Evolutionary conservation across 2,797 vertebrate species (phyloP), one percentile per base, ranked within the genome.

Genomic region (Neostethus bicornis): DNA sequence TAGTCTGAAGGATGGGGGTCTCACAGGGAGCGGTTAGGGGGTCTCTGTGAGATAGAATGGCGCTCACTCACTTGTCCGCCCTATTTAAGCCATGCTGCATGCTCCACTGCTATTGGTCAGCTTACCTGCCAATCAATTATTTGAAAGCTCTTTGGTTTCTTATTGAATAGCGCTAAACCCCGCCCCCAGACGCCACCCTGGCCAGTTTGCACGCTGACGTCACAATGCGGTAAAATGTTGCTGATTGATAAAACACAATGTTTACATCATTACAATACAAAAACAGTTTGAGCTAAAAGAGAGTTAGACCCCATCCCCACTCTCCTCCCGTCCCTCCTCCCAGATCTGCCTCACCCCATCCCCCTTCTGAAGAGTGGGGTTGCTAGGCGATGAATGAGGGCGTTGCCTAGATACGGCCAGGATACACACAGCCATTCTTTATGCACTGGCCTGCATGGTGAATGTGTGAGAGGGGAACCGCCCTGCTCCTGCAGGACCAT

Each of bases 1-100:
- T n/a, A n/a, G n/a, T n/a, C n/a, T n/a, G n/a, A n/a, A n/a, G 46
- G 42, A 13, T 16, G 25, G 23, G 48, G 39, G 52, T 89, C 90
- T 91, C 87, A 90, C 91, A 85, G 50, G 51, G 67, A 89, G 92
- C 90, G 68, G 65, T 84, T 81, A 89, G 53, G 85, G 48, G 82
- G 88, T 90, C 91, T 91, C 82, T 87, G 90, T 91, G 91, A 92
- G 91, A 89, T 53, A 66, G 59, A 84, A 86, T 89, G 77, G 70
- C 61, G 57, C n/a, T 19, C 28, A 37, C 17, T 48, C 43, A 48
- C 48, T 45, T 59, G 66, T 55, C 21, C 25, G 55, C 0, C 47
- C 11, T 73, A 89, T 86, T 25, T 47, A 11, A 4, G 41, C 25
- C 25, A 7, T 74, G 42, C 48, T 5, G 48, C 19, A 45, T 76